Conservation (phyloP, 2,888 invertebrate genomes). For the Drosophila kuntzei region DNA sequence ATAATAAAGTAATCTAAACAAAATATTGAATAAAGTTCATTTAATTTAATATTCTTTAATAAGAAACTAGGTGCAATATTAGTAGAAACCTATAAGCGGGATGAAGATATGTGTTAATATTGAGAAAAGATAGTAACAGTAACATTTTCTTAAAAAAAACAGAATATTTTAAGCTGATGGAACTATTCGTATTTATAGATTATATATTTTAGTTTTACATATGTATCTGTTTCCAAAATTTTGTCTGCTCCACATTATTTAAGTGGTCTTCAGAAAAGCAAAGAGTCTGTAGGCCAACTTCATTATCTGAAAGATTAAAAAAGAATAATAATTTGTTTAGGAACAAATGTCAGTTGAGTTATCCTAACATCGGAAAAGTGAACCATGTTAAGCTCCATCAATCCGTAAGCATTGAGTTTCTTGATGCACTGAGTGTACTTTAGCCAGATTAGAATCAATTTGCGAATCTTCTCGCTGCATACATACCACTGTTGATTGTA, state of each 20-base stretch:
- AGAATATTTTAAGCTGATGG: background rate
- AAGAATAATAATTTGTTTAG: background rate
- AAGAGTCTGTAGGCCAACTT: constrained; percentile 64
- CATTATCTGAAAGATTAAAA: constrained; percentile 51
- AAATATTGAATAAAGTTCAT: background rate
- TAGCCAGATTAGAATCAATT: constrained; percentile 57
- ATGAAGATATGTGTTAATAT: background rate
- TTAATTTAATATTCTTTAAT: background rate
- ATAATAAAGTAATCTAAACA: constrained; percentile 29
- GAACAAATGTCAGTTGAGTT: background rate
- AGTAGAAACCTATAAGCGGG: too few species aligned
- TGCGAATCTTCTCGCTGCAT: constrained; percentile 50
- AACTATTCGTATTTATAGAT: background rate
- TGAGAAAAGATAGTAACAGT: background rate
- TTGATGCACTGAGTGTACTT: constrained; percentile 44
- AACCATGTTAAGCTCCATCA: constrained; percentile 61
- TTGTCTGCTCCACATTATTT: background rate
- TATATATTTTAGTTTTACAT: background rate
- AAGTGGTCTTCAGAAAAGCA: constrained; percentile 58
- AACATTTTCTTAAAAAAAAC: background rate
- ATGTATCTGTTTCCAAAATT: too few species aligned
- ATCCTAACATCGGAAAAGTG: constrained; percentile 64
- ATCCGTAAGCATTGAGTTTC: constrained; percentile 47
- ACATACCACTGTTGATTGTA: constrained; percentile 60
- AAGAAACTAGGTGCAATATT: background rate